Evolutionary conservation across 1,140 invertebrate genomes (phyloP), one percentile per base, ranked within the genome.

Genomic region (Phymastichus coffea): DNA sequence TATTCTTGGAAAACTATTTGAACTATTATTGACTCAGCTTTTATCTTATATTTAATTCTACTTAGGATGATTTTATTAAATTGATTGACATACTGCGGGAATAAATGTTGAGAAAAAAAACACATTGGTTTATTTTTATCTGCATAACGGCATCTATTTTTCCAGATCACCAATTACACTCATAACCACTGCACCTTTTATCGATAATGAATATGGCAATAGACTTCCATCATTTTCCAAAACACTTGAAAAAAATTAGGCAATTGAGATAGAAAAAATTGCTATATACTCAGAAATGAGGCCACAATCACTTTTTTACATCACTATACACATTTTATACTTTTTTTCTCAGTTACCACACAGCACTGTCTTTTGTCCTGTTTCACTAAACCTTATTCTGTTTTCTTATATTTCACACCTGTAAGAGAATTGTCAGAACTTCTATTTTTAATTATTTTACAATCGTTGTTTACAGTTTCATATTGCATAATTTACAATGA

Each of bases 251-350:
- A 63, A 66, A 63, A 59, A 63, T 49, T 62, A 38, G 15, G 33
- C 60, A 62, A 61, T 49, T 47, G 52, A 64, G 43, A 63, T 48
- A 30, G 20, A 43, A 7, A 44, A 46, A 28, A 12, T 35, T 62
- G 54, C 66, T 58, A 63, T 61, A 70, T 70, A 70, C 71, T 72
- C 68, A 67, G 71, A 68, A 67, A 63, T 70, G 66, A 76, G 66
- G 71, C 71, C 77, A 79, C 77, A 73, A 77, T 72, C 76, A 79
- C 75, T 73, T 65, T 48, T 61, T 66, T 75, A 78, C 75, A 78
- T 77, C 76, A 80, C 77, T 80, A 66, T 74, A 78, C 76, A 80
- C 77, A 70, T 66, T 67, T 66, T 68, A 51, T n/a, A n/a, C 58
- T 55, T 63, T 59, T 54, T 57, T 51, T 66, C 63, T 58, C 60